These are phyloP conservation scores for Ophion obscuratus DNA, from an alignment of 2,888 invertebrate species.

Conservation along the genomic window DNA sequence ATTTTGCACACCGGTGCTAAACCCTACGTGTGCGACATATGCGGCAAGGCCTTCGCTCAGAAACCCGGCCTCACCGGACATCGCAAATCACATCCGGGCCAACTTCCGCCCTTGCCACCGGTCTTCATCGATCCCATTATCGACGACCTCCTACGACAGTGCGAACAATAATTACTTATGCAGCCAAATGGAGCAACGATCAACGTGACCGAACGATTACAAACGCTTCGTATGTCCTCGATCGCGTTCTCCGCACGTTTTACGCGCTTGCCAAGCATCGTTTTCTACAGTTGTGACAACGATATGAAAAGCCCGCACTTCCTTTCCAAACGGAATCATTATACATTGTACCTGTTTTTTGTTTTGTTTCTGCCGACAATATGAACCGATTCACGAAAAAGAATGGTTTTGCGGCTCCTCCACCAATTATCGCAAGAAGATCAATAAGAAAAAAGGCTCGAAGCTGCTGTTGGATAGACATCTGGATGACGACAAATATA, in stretches of 20 bases:
- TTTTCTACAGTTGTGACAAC: neutral
- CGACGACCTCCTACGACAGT: conserved; percentile 71
- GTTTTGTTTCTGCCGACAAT: neutral
- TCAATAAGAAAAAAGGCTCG: neutral
- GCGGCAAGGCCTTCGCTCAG: conserved; percentile 81
- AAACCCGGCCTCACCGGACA: conserved; percentile 81
- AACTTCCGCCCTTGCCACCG: conserved; percentile 80
- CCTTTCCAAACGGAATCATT: neutral
- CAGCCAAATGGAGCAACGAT: neutral
- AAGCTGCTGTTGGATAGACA: neutral
- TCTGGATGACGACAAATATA: neutral
- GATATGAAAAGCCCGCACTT: neutral
- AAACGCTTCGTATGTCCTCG: neutral
- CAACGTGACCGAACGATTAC: neutral
- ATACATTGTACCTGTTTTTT: neutral
- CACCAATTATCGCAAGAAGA: neutral
- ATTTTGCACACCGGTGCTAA: conserved; percentile 80
- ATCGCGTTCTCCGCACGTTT: neutral
- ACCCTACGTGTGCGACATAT: conserved; percentile 82
- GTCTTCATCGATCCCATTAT: conserved; percentile 80
- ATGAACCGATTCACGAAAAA: neutral
- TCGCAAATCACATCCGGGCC: conserved; percentile 81
- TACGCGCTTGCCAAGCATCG: neutral
- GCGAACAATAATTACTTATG: conserved; percentile 25
- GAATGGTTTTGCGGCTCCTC: neutral